These are phyloP conservation scores for Typhlomys cinereus DNA, from an alignment of 2,113 vertebrate genomes.

Conservation along the genomic window DNA sequence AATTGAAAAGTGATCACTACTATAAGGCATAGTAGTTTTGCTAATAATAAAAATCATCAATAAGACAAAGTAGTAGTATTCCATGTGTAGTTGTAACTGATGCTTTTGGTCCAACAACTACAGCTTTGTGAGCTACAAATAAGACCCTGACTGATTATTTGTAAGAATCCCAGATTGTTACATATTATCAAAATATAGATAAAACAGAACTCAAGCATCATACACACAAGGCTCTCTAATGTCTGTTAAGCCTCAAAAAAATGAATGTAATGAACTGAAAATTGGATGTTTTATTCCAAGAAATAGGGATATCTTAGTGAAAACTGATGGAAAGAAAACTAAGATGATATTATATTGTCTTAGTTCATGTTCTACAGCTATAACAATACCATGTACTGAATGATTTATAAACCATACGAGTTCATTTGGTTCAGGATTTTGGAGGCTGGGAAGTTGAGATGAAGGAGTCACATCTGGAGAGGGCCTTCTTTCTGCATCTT, in stretches of 20 bases:
- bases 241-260: background rate
- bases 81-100: background rate
- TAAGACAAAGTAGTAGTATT: background rate
- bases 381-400: background rate
- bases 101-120: background rate
- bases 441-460: background rate
- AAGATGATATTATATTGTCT: background rate
- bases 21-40: background rate
- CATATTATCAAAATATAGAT: background rate
- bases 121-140: background rate
- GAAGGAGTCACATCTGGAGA: background rate
- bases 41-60: constrained; percentile 5
- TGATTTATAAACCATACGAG: background rate
- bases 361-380: background rate
- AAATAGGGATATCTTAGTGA: background rate
- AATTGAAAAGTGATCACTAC: background rate
- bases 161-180: background rate
- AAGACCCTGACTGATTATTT: background rate
- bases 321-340: background rate
- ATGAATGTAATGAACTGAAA: constrained; percentile 22
- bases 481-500: background rate
- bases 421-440: background rate
- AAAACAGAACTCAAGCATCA: background rate
- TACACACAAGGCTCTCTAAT: background rate
- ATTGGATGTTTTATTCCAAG: constrained; percentile 6